Conservation (phyloP, 2,113 vertebrate species). For the Melanotaenia duboulayi region DNA sequence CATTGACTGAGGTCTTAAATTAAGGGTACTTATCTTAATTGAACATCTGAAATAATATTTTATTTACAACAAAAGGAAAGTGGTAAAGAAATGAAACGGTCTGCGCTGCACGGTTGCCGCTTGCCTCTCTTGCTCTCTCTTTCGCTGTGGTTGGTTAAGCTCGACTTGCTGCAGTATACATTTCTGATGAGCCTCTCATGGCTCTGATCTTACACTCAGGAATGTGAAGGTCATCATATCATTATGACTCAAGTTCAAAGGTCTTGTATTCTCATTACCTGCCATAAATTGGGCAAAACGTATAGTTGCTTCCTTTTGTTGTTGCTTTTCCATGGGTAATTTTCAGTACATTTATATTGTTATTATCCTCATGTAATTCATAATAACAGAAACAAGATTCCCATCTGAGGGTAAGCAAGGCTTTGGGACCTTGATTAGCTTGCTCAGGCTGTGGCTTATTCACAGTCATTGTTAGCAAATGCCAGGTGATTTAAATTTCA, state of each 20-base stretch:
- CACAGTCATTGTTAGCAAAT: not conserved
- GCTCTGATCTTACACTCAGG: conserved; percentile 49
- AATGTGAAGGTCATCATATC: conserved; percentile 53
- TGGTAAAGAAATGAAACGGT: conserved; percentile 75
- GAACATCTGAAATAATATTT: conserved; percentile 87
- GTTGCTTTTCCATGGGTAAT: not conserved
- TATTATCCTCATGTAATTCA: not conserved
- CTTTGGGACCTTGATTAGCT: not conserved
- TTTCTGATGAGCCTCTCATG: conserved; percentile 67
- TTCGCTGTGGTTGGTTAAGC: conserved; percentile 65
- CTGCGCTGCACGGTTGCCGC: conserved; percentile 53
- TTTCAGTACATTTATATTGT: not conserved
- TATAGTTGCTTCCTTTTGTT: conserved; percentile 6
- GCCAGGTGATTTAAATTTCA: conserved; percentile 1
- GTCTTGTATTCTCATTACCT: conserved; percentile 36
- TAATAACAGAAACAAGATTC: not conserved
- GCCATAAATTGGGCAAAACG: conserved; percentile 6
- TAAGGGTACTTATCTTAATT: conserved; percentile 89
- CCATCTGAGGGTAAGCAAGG: not conserved
- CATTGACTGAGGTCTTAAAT: conserved; percentile 85
- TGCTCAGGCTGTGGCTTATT: too few species aligned
- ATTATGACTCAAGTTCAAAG: conserved; percentile 55
- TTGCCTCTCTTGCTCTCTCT: conserved; percentile 52
- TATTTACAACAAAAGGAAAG: conserved; percentile 86
- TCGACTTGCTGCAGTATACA: conserved; percentile 70